Evolutionary conservation across 2,113 vertebrate genomes (phyloP), one percentile per base, ranked within the genome.

Genomic region (Mungos mungo): DNA sequence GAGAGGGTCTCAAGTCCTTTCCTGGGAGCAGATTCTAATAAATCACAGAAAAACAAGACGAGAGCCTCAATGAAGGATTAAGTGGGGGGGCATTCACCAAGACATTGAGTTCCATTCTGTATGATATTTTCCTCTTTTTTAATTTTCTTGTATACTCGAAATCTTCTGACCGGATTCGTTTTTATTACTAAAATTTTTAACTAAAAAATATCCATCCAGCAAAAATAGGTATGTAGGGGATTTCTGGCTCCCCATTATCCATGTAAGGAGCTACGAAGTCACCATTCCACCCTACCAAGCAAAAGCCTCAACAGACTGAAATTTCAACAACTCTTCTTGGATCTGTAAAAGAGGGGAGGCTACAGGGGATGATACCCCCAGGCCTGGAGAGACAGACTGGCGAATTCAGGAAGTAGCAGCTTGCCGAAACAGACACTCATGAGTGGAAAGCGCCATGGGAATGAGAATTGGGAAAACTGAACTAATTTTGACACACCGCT

Each of bases 1-100:
- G 41, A 76, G 16, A 19, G 2, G 23, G 54, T 54, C 31, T 57
- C 10, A 19, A 19, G 29, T 29, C 31, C 68, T 31, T 60, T 60
- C 18, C 50, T 77, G 31, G 50, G 29, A 54, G 9, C 54, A 89
- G 27, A 71, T 11, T 23, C 76, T 63, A 21, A 50, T 31, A 71
- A 88, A 27, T 27, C 66, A 92, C 50, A 92, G 47, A n/a, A 63
- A 92, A 96, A 92, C 0, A 15, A 92, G 76, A 41, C 27, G 35
- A 3, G 9, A 33, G 47, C 29, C 47, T 89, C 29, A 69, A 47
- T 60, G 31, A 35, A 47, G 45, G 13, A 2, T 2, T 14, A 45
- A 54, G 19, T 7, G 52, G 8, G n/a, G 41, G 69, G 35, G 50
- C 13, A 8, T 52, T 82, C 41, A 8, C 29, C 11, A 31, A 88